Percentiles rank a stretch among this genome's conserved stretches.
These are phyloP conservation scores for Sesamia inferens DNA, from an alignment of 2,888 invertebrate species.

Conservation along the genomic window DNA sequence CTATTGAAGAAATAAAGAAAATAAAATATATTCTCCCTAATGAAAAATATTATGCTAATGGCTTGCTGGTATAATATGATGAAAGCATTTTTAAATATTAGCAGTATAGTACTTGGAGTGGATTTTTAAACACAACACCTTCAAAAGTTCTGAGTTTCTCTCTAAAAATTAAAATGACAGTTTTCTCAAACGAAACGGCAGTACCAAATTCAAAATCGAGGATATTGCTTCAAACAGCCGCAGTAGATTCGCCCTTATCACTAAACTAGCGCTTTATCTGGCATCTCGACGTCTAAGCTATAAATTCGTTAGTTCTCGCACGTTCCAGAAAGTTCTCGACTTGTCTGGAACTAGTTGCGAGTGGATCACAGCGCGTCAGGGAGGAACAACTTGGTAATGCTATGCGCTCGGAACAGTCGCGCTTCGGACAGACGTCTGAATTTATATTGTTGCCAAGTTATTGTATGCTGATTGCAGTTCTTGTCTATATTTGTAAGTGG, in stretches of 20 bases:
- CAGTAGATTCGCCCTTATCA: slow-evolving; percentile 25
- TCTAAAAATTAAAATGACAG: background rate
- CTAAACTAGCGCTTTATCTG: slow-evolving; percentile 52
- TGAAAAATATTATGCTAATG: background rate
- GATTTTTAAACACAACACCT: background rate
- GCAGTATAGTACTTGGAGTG: background rate
- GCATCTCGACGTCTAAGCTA: slow-evolving; percentile 44
- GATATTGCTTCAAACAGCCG: slow-evolving; percentile 24
- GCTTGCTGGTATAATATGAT: background rate
- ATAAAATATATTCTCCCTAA: background rate
- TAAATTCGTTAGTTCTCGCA: slow-evolving; percentile 60
- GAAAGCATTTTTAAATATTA: background rate
- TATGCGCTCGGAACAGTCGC: slow-evolving; percentile 44
- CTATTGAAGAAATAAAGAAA: background rate
- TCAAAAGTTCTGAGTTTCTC: background rate
- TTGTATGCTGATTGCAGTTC: slow-evolving; percentile 56
- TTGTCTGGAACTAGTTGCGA: slow-evolving; percentile 51
- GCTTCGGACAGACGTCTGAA: slow-evolving; percentile 27
- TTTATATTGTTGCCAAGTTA: slow-evolving; percentile 46
- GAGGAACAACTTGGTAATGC: slow-evolving; percentile 57
- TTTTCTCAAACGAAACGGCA: slow-evolving; percentile 9
- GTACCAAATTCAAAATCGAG: slow-evolving; percentile 3
- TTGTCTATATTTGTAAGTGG: slow-evolving; percentile 10
- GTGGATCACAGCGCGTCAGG: slow-evolving; percentile 56
- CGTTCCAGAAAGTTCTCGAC: slow-evolving; percentile 48